These are phyloP conservation scores for Pithys albifrons DNA, from an alignment of 2,113 vertebrate species.

Conservation along the genomic window DNA sequence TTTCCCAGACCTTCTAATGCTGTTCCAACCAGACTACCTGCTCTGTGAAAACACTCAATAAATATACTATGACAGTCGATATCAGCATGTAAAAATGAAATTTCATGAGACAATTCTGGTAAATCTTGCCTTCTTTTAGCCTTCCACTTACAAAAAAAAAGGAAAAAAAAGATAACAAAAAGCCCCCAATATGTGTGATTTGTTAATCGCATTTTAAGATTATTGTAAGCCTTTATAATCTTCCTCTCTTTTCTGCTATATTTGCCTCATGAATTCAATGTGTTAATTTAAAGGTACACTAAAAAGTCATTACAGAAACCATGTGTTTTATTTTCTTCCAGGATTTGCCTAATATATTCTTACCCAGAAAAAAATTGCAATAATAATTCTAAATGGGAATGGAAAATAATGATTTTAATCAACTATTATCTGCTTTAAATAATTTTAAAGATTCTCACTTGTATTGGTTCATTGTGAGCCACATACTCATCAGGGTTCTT, in stretches of 20 bases:
- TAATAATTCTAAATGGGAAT: not conserved
- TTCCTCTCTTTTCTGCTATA: not conserved
- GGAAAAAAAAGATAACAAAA: not conserved
- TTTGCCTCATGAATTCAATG: not conserved
- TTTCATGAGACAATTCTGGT: not conserved
- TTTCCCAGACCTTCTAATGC: not conserved
- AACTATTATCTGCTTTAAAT: not conserved
- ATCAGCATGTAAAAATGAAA: not conserved
- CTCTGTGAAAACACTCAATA: not conserved
- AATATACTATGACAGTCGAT: not conserved
- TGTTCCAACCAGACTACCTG: not conserved
- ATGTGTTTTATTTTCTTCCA: not conserved
- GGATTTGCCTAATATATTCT: not conserved
- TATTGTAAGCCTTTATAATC: not conserved
- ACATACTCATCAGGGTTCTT: conserved; percentile 82
- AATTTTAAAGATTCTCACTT: conserved; percentile 74
- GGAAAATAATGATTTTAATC: not conserved
- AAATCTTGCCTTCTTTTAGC: not conserved
- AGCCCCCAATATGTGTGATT: not conserved
- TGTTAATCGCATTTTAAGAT: not conserved
- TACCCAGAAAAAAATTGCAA: not conserved
- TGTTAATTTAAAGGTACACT: not conserved
- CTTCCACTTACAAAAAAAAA: not conserved
- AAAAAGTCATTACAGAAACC: not conserved
- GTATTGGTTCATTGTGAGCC: conserved; percentile 76